Evolutionary conservation across 2,113 vertebrate genomes (phyloP), one percentile per base, ranked within the genome.

Genomic region (Centropus bengalensis): DNA sequence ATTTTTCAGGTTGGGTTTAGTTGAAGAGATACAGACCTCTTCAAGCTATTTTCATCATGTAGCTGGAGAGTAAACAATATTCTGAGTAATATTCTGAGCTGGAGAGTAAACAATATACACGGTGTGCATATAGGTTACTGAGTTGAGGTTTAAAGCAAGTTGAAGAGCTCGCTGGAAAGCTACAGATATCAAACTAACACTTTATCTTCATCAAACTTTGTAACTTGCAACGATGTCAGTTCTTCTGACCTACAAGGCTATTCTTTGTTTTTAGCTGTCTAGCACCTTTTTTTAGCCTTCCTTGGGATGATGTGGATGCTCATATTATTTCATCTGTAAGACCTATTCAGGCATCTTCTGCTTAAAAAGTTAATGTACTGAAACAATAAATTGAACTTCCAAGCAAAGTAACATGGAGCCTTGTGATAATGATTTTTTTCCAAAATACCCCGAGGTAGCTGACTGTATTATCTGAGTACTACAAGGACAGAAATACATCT

Each of bases 371-470:
- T 58, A 88, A 66, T 21, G 26, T 86, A 27, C 26, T 80, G 38
- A 79, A 38, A 64, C 24, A 75, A 67, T 58, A 33, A 75, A 54
- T 26, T 10, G 42, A 69, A 82, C 15, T 70, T 59, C 36, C 87
- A 63, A 80, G 83, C 36, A 66, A 86, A 94, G 92, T 79, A 95
- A 22, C 19, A 10, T 2, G 20, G 13, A 33, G 68, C 1, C 0
- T 47, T 93, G 69, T 73, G 80, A 95, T 63, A 38, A 82, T 17
- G 40, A n/a, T 87, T 55, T 74, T 91, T 94, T 97, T 89, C 89
- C 97, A 94, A 82, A 94, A 81, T 69, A 94, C 9, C 89, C 4
- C 0, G 66, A 86, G 75, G 82, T 69, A 36, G 16, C 56, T 93
- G 68, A 78, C 38, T 77, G 12, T 28, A 28, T 66, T 94, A 59